Percentiles rank a stretch among this genome's conserved stretches.
Evolutionary conservation across 2,113 vertebrate species (phyloP).

Genomic region (Elgaria multicarinata): DNA sequence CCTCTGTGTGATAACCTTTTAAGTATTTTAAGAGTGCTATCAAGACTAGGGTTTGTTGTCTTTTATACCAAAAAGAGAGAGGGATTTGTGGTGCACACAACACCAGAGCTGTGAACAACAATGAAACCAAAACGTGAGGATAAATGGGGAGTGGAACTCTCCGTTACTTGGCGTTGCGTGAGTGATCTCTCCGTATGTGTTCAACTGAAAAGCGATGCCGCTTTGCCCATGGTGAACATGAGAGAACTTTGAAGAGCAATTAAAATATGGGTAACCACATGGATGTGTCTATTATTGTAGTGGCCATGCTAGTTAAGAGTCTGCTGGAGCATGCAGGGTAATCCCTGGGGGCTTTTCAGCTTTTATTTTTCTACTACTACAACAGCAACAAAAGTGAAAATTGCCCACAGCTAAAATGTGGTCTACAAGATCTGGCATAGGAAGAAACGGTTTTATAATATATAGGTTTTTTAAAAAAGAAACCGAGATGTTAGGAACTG

Average conservation of each 20-base stretch:
- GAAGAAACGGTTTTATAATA: background rate
- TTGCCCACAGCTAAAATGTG: slow-evolving; percentile 15
- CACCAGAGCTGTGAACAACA: background rate
- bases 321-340: slow-evolving; percentile 4
- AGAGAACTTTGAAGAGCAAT: slow-evolving; percentile 31
- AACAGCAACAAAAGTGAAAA: slow-evolving; percentile 5
- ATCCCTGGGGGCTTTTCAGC: slow-evolving; percentile 12
- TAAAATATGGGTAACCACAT: slow-evolving; percentile 22
- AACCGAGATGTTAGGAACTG: background rate
- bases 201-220: slow-evolving; percentile 2
- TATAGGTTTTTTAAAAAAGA: background rate
- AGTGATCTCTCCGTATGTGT: slow-evolving; percentile 16
- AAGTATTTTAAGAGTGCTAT: too few species aligned
- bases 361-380: background rate
- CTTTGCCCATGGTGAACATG: slow-evolving; percentile 23
- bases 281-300: slow-evolving; percentile 24
- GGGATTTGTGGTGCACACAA: background rate
- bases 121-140: background rate
- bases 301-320: background rate
- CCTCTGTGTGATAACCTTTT: too few species aligned
- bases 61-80: background rate
- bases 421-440: background rate
- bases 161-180: background rate
- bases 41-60: too few species aligned
- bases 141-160: slow-evolving; percentile 18